These are phyloP conservation scores for Malurus splendens DNA, from an alignment of 2,797 vertebrate species.

Conservation along the genomic window DNA sequence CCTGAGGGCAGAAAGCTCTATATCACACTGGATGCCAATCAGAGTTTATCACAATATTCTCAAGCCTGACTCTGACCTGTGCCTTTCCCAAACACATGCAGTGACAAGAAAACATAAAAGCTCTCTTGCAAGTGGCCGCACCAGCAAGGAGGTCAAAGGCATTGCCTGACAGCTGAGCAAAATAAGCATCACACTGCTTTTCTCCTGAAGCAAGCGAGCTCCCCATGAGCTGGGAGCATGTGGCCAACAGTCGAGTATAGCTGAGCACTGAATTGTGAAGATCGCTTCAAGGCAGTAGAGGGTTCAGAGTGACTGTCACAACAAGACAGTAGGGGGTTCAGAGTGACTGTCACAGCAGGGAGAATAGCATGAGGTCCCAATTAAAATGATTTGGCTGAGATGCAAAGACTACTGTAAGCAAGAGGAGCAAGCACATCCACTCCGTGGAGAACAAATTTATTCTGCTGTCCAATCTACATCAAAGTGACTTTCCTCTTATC, in stretches of 20 bases:
- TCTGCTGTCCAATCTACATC: background rate
- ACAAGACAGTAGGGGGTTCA: background rate
- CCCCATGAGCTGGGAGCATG: rapidly evolving
- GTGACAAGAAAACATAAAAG: background rate
- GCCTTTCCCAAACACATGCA: background rate
- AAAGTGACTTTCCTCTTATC: background rate
- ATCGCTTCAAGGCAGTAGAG: background rate
- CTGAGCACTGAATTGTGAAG: background rate
- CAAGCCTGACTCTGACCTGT: rapidly evolving
- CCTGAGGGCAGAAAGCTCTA: background rate
- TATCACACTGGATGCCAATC: background rate
- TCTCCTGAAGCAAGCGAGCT: background rate
- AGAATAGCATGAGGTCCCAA: background rate
- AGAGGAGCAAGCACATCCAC: background rate
- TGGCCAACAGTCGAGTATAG: rapidly evolving
- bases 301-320: background rate
- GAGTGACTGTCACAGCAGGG: background rate
- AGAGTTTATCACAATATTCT: background rate
- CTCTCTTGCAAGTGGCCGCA: background rate
- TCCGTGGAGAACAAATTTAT: background rate
- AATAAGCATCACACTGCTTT: background rate
- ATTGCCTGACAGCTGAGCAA: background rate
- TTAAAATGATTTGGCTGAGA: background rate
- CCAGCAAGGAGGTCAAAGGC: background rate
- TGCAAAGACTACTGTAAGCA: background rate